Evolutionary conservation across 2,797 vertebrate genomes (phyloP).

Genomic region (Sciurus vulgaris): DNA sequence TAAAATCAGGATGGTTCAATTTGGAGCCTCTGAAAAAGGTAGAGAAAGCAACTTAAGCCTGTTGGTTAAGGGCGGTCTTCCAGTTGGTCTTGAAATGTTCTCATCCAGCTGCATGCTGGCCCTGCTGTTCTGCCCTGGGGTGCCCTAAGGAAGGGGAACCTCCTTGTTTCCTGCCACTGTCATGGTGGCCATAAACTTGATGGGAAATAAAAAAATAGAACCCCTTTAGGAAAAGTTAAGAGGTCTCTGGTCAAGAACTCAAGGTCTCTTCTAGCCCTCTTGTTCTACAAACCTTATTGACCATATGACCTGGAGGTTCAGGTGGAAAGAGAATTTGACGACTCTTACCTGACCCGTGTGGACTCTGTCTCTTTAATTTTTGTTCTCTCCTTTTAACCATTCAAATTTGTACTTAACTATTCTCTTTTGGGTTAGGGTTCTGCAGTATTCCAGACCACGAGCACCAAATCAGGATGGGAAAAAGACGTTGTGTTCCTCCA

Average conservation of each 20-base stretch:
- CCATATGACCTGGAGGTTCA: not conserved
- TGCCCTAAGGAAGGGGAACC: not conserved
- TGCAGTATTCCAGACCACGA: conserved; percentile 87
- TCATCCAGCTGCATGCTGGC: not conserved
- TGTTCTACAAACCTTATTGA: not conserved
- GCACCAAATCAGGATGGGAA: conserved; percentile 92
- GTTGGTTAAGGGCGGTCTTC: not conserved
- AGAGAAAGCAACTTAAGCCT: not conserved
- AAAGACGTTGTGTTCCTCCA: conserved; percentile 92
- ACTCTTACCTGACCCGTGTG: not conserved
- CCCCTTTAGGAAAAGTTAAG: not conserved
- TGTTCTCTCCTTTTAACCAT: not conserved
- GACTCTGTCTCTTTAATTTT: not conserved
- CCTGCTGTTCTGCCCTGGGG: not conserved
- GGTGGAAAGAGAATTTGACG: not conserved
- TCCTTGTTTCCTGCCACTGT: not conserved
- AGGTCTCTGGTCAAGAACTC: not conserved
- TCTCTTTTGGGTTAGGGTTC: conserved; percentile 87
- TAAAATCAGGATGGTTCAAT: not conserved
- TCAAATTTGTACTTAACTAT: not conserved
- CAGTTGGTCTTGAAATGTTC: not conserved
- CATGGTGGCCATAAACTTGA: not conserved
- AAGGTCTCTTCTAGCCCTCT: not conserved
- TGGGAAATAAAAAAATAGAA: not conserved
- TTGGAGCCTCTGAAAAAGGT: not conserved